Percentiles rank a stretch among this genome's conserved stretches.
Evolutionary conservation across 2,113 vertebrate species (phyloP).

Genomic region (Macrotus californicus): DNA sequence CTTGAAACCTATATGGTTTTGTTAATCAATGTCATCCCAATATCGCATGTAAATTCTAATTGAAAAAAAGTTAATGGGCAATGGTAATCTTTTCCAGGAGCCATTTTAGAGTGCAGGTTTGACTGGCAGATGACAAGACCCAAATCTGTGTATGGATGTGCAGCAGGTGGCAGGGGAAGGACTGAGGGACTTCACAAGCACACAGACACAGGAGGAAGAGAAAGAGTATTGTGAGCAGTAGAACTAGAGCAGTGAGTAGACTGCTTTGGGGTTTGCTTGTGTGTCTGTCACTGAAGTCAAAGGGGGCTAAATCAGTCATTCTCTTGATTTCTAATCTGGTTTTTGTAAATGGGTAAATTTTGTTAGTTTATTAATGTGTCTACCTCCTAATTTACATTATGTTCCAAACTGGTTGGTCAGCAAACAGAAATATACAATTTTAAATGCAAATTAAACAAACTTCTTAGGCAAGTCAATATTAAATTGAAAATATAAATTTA

Average conservation of each 20-base stretch:
- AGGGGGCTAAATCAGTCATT: not conserved
- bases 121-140: not conserved
- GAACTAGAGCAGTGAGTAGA: not conserved
- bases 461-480: not conserved
- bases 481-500: not conserved
- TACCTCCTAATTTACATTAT: not conserved
- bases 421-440: not conserved
- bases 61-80: not conserved
- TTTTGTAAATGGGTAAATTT: not conserved
- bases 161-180: not conserved
- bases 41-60: not conserved
- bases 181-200: not conserved
- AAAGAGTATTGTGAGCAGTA: not conserved
- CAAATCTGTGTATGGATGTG: not conserved
- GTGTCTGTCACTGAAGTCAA: not conserved
- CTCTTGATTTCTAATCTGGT: not conserved
- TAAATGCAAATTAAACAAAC: not conserved
- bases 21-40: too few species aligned
- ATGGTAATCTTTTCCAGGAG: not conserved
- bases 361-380: not conserved
- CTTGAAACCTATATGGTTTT: not conserved
- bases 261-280: not conserved
- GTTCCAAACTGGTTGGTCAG: not conserved
- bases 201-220: not conserved
- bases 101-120: not conserved